Conservation (phyloP, 1,140 invertebrate species). For the Drosophila takahashii region DNA sequence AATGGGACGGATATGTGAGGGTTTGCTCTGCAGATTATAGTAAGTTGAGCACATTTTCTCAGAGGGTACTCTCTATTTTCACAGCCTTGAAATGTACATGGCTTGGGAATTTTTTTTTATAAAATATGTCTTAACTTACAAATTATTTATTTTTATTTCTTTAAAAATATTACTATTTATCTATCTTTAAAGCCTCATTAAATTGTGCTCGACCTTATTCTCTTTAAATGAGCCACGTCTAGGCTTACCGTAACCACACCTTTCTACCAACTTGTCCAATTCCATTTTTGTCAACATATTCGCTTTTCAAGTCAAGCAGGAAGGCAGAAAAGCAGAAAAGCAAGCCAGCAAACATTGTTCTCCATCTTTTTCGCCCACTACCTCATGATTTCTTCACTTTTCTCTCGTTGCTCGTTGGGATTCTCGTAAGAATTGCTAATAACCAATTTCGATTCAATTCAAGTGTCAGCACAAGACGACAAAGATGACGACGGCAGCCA, state of each 20-base stretch:
- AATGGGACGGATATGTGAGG: not conserved
- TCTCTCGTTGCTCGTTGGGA: slow-evolving; percentile 33
- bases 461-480: slow-evolving; percentile 82
- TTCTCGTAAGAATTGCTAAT: slow-evolving; percentile 79
- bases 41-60: not conserved
- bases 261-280: slow-evolving; percentile 41
- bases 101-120: too few relatives aligned
- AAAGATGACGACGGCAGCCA: slow-evolving; percentile 59
- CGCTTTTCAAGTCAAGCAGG: slow-evolving; percentile 61
- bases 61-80: not conserved
- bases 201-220: not conserved
- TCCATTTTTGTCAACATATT: slow-evolving; percentile 63
- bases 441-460: slow-evolving; percentile 83
- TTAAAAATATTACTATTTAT: not conserved
- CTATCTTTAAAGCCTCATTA: not conserved
- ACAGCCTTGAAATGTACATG: not conserved
- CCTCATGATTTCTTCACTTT: slow-evolving; percentile 7
- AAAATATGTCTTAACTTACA: too few relatives aligned
- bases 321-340: slow-evolving; percentile 23
- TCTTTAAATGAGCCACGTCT: not conserved
- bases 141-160: not conserved
- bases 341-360: slow-evolving; percentile 11
- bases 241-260: not conserved
- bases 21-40: not conserved
- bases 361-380: slow-evolving; percentile 16